Conservation (phyloP, 2,888 invertebrate genomes). For the Xestia c-nigrum region DNA sequence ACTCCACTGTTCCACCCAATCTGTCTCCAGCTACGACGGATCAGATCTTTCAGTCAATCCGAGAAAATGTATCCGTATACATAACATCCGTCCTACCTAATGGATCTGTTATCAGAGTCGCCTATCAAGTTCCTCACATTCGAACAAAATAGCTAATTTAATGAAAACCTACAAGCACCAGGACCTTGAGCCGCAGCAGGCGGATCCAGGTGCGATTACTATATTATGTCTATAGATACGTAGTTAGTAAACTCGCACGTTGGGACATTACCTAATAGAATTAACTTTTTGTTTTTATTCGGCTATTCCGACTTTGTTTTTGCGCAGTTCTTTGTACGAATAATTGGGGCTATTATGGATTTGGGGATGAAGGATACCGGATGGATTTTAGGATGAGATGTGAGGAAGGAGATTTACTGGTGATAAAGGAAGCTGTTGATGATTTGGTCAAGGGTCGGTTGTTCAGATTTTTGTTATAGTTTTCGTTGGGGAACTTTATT, state of each 20-base stretch:
- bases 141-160: slow-evolving; percentile 50
- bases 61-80: background rate
- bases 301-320: slow-evolving; percentile 11
- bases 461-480: background rate
- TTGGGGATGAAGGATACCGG: background rate
- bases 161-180: slow-evolving; percentile 68
- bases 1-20: background rate
- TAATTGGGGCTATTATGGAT: slow-evolving; percentile 23
- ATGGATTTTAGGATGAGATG: background rate
- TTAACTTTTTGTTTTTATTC: slow-evolving; percentile 58
- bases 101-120: background rate
- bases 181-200: slow-evolving; percentile 56
- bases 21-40: background rate
- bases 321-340: slow-evolving; percentile 25
- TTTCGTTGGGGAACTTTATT: background rate
- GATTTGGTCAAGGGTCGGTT: background rate
- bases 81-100: background rate
- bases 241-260: slow-evolving; percentile 43
- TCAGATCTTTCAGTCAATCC: background rate
- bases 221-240: slow-evolving; percentile 15
- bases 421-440: background rate
- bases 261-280: slow-evolving; percentile 54
- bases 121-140: background rate
- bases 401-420: background rate
- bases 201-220: slow-evolving; percentile 53